Evolutionary conservation across 2,797 vertebrate genomes (phyloP), one percentile per base, ranked within the genome.

Genomic region (Numenius phaeopus): DNA sequence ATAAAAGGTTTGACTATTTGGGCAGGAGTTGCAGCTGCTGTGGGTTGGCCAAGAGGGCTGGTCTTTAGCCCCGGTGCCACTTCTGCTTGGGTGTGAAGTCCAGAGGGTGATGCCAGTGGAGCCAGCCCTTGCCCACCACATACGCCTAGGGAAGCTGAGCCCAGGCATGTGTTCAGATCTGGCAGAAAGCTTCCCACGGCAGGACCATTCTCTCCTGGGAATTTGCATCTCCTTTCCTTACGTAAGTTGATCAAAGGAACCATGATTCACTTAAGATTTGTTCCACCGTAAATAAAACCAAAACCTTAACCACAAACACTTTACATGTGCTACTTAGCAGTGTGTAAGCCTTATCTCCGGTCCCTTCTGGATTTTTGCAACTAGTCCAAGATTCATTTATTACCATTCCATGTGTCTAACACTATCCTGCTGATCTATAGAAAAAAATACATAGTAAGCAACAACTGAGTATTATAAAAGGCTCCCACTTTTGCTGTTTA

Each of bases 381-480:
- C 7, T 26, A 61, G 57, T 77, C 85, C 90, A 93, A 83, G 71
- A 76, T 61, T 95, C 64, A 89, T 77, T 95, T 87, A 76, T 92
- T 96, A 66, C 69, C 34, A 72, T 92, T 94, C 44, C 52, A 32
- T 29, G 14, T 58, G 52, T 80, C 83, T 96, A 78, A 77, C 19
- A 29, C 39, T 27, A 89, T 87, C 34, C 67, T 95, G 93, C 81
- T 94, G 90, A 85, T 78, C 67, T 75, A 47, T 4, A 85, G 75
- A 11, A 81, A 94, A 89, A 86, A 93, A 46, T 8, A 78, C 66
- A 26, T 15, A 34, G 37, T 76, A 91, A 96, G 86, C 81, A 95
- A 67, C 20, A 93, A 65, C 40, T 27, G 32, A 71, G 21, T 52
- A 73, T 87, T 71, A 89, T 26, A 87, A 90, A 93, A 81, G 65